Conservation (phyloP, 1,140 invertebrate species). For the Copidosoma floridanum region DNA sequence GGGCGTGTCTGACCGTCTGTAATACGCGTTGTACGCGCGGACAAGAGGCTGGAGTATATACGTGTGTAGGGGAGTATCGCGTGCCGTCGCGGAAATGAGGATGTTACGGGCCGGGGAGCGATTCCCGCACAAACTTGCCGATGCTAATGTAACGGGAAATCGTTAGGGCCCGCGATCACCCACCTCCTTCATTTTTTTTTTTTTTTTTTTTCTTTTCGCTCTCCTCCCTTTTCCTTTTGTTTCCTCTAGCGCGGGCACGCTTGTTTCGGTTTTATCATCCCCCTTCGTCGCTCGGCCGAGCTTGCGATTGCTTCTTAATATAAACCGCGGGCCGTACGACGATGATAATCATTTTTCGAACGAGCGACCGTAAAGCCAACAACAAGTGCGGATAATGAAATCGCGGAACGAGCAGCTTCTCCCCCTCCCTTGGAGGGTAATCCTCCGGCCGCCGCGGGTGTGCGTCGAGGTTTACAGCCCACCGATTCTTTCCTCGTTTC, state of each 20-base stretch:
- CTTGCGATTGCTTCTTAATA: background rate
- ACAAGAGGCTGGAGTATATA: background rate
- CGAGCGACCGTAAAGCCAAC: background rate
- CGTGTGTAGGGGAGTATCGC: background rate
- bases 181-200: background rate
- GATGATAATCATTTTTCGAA: constrained; percentile 2
- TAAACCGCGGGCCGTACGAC: background rate
- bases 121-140: background rate
- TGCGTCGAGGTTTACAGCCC: too few relatives aligned
- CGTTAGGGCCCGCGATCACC: background rate
- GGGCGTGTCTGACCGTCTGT: too few relatives aligned
- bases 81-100: constrained; percentile 8
- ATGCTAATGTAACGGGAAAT: constrained; percentile 15
- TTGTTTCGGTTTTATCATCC: background rate
- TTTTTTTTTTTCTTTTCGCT: background rate
- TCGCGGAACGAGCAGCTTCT: too few relatives aligned
- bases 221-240: background rate
- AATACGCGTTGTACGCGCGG: too few relatives aligned
- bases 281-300: background rate
- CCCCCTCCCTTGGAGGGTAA: too few relatives aligned
- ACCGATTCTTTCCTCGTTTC: too few relatives aligned
- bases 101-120: background rate
- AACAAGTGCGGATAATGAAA: constrained; percentile 4
- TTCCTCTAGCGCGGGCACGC: too few relatives aligned
- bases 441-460: too few relatives aligned